phyloP scores from a whole-genome alignment of 2,113 vertebrate genomes.

The Lepisosteus osseus region DNA sequence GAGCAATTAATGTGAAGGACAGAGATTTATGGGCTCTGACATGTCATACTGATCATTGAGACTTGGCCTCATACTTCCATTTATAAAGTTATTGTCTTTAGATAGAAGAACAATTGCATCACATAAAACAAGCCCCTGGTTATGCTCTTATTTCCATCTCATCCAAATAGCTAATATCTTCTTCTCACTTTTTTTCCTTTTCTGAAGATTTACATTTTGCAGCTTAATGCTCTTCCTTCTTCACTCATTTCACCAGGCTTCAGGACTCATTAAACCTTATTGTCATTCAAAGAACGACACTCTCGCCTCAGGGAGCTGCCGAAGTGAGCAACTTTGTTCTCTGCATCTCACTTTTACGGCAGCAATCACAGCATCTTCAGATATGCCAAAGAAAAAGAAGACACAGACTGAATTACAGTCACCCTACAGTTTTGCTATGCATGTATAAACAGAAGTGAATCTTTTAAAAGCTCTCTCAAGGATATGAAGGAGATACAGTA shows the following conservation, averaged over 20 bases:
- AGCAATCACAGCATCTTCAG: background rate
- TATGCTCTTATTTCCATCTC: background rate
- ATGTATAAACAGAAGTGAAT: background rate
- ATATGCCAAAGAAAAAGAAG: background rate
- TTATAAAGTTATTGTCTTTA: background rate
- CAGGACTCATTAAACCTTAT: too few species aligned
- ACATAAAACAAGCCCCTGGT: background rate
- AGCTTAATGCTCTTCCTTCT: too few species aligned
- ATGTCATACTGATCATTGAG: background rate
- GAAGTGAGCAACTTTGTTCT: too few species aligned
- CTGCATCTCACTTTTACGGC: background rate
- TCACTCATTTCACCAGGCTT: too few species aligned
- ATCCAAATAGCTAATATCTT: background rate
- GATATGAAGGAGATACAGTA: too few species aligned
- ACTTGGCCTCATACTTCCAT: constrained; percentile 1
- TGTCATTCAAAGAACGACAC: too few species aligned
- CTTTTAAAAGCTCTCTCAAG: background rate
- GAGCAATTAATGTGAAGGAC: constrained; percentile 8
- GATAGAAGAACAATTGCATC: background rate
- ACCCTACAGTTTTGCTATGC: background rate
- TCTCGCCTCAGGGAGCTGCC: too few species aligned
- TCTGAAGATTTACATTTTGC: too few species aligned
- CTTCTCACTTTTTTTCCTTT: too few species aligned
- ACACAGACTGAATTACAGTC: background rate
- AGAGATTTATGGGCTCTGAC: constrained; percentile 7